Base-by-base conservation (phyloP, 2,797 vertebrate genomes). In the Heliangelus exortis region DNA sequence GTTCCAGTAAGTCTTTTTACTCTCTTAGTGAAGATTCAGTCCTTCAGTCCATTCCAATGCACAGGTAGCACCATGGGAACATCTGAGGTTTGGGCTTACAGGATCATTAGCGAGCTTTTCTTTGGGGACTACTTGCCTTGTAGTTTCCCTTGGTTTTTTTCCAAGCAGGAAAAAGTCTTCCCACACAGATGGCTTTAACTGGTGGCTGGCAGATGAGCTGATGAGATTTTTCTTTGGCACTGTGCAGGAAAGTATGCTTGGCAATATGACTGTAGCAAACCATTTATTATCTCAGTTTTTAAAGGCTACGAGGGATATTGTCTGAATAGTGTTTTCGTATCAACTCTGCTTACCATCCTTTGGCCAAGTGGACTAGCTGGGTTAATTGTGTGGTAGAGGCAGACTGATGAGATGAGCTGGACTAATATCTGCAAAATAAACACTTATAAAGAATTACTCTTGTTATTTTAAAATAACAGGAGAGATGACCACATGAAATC, bases 161-260 rank as follows among this genome's bases (percentile, higher is more conserved):
- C 84, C 80, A 85, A 88, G 80, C 80, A 72, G n/a, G 47, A 90
- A 89, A 95, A 87, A 39, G 33, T 87, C 85, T 96, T 94, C 43
- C 69, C 77, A 92, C 93, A 79, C 96, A 97, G 94, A 97, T 96
- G 97, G 96, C 74, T 84, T 10, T 89, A 96, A 80, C 83, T 92
- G 72, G 87, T 54, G 36, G 16, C 87, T 97, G 97, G 93, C 95
- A 97, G 81, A 78, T 69, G 92, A 90, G 48, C 57, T 92, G 92
- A 97, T 95, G 81, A 93, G 54, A 84, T 92, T 94, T 85, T 92
- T 85, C 59, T 78, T 91, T 96, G 96, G 86, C 92, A 76, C n/a
- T 2, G 3, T 89, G 47, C 58, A 69, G 76, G 59, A 78, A 73
- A 72, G 68, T 84, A 53, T 36, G 29, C 61, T 90, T 74, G 57